phyloP scores from a whole-genome alignment of 2,888 invertebrate species.

The Cybosia mesomella region DNA sequence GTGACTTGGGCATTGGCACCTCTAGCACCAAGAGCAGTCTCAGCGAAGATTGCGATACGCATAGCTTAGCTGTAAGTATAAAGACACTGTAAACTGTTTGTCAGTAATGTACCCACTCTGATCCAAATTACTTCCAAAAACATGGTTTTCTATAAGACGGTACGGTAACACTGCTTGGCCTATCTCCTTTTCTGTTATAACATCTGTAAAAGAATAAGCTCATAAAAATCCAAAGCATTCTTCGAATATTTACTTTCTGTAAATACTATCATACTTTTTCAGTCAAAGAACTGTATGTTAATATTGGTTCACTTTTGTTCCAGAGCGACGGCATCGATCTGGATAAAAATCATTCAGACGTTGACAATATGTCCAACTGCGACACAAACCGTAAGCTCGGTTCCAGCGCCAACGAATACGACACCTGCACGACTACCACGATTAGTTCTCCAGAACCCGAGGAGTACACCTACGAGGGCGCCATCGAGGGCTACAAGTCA shows the following conservation, averaged over 20 bases:
- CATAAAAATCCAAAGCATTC: too few relatives aligned
- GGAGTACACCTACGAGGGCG: slow-evolving; percentile 95
- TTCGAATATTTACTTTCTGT: not conserved
- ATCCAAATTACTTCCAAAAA: too few relatives aligned
- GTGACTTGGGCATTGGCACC: slow-evolving; percentile 93
- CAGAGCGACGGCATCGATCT: slow-evolving; percentile 89
- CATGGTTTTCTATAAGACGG: too few relatives aligned
- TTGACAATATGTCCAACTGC: slow-evolving; percentile 82
- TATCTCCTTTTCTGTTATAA: too few relatives aligned
- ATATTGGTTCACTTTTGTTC: slow-evolving; percentile 48
- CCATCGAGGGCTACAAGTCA: slow-evolving; percentile 94
- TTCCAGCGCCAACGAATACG: slow-evolving; percentile 88
- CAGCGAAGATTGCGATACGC: slow-evolving; percentile 89
- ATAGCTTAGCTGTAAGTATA: slow-evolving; percentile 88
- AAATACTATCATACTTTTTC: too few relatives aligned
- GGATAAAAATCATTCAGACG: slow-evolving; percentile 84
- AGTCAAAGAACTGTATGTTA: not conserved
- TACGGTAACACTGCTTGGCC: too few relatives aligned
- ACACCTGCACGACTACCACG: slow-evolving; percentile 89
- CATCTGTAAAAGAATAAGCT: too few relatives aligned
- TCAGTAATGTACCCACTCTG: too few relatives aligned
- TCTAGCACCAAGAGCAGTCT: slow-evolving; percentile 89
- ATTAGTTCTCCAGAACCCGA: slow-evolving; percentile 90
- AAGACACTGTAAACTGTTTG: too few relatives aligned
- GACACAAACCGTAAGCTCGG: slow-evolving; percentile 81